Percentiles rank a stretch among this genome's conserved stretches.
These are phyloP conservation scores for Pangasius sanitwongsei DNA, from an alignment of 2,797 vertebrate species.

Conservation along the genomic window DNA sequence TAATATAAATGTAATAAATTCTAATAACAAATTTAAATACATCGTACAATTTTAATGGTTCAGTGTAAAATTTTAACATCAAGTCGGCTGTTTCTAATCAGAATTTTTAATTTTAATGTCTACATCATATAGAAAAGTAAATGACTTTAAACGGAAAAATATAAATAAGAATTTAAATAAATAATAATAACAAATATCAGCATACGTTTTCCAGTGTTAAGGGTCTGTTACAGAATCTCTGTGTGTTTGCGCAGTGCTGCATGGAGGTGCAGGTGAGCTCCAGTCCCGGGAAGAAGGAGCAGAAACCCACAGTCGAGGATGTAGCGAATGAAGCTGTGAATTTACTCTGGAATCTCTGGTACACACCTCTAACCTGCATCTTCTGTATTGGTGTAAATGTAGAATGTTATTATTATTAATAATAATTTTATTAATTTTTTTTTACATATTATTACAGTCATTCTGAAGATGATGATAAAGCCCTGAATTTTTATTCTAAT, in stretches of 20 bases:
- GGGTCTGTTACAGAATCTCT: no score
- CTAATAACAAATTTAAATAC: background rate
- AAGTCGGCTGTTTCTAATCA: background rate
- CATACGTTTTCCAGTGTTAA: no score
- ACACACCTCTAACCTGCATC: constrained; percentile 55
- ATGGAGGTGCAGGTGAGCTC: constrained; percentile 76
- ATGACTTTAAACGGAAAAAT: background rate
- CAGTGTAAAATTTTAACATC: background rate
- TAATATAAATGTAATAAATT: background rate
- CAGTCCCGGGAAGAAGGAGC: constrained; percentile 65
- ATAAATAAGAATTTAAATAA: background rate
- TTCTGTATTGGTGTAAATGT: background rate
- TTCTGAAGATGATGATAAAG: background rate
- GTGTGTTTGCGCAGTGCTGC: constrained; percentile 77
- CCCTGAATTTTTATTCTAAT: background rate
- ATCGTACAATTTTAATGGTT: background rate
- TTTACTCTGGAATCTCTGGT: constrained; percentile 97
- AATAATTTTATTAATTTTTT: background rate
- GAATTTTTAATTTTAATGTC: no score
- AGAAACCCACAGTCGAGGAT: constrained; percentile 80
- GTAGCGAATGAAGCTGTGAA: constrained; percentile 92
- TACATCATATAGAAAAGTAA: background rate
- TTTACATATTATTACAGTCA: background rate
- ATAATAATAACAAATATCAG: no score
- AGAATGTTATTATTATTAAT: no score